Percentiles rank a stretch among this genome's conserved stretches.
Conservation (phyloP, 2,888 invertebrate species). For the Caprella mutica region DNA sequence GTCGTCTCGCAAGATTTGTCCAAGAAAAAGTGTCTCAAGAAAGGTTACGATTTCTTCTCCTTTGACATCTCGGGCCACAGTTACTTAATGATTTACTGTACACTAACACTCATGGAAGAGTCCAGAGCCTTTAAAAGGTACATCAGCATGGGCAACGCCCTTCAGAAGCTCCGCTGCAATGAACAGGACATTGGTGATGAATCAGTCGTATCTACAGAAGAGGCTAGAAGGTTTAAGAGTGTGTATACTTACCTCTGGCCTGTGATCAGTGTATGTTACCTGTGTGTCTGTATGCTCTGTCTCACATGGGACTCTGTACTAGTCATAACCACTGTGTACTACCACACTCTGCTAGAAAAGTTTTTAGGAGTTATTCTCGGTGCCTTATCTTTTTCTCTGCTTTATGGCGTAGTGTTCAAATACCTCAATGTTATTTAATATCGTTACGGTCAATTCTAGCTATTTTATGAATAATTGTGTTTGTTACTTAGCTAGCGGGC, state of each 20-base stretch:
- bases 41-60: conserved; percentile 16
- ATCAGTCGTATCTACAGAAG: no score
- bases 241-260: conserved; percentile 10
- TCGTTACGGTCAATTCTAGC: no score
- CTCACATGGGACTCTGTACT: conserved; percentile 27
- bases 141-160: conserved; percentile 10
- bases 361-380: conserved; percentile 16
- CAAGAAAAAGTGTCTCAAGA: conserved; percentile 19
- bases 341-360: conserved; percentile 27
- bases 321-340: conserved; percentile 27
- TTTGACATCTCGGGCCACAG: conserved; percentile 32
- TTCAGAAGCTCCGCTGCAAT: no score
- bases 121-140: conserved; percentile 18
- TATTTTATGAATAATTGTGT: no score
- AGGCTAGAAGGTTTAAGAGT: not conserved
- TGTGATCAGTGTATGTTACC: not conserved
- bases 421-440: not conserved
- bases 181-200: not conserved
- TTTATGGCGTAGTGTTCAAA: conserved; percentile 7
- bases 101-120: conserved; percentile 27
- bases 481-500: no score
- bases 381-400: conserved; percentile 12
- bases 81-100: conserved; percentile 23
- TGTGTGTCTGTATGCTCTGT: conserved; percentile 9
- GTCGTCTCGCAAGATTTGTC: conserved; percentile 2